Conservation (phyloP, 2,113 vertebrate species). For the Octodon degus region DNA sequence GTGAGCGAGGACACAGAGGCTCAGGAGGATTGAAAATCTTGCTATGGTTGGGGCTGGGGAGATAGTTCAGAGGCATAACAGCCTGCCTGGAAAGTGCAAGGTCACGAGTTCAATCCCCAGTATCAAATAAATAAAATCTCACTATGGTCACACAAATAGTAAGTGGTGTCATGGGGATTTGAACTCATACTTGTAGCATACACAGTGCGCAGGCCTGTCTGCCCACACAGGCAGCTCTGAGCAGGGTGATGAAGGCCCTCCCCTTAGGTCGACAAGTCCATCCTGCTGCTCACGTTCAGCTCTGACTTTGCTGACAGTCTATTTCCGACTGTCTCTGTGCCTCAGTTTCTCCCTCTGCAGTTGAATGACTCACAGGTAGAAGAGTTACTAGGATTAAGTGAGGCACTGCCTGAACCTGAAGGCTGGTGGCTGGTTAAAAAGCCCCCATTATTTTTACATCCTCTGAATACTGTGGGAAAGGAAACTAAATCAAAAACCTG, state of each 20-base stretch:
- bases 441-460: neutral
- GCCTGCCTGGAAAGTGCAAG: no score
- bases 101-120: no score
- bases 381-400: neutral
- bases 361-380: neutral
- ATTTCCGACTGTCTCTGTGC: neutral
- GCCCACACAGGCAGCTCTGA: neutral
- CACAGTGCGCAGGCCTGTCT: neutral
- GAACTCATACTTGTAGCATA: neutral
- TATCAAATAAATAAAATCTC: neutral
- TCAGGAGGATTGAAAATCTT: neutral
- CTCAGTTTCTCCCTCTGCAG: neutral
- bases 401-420: neutral
- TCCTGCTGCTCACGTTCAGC: neutral
- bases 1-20: neutral
- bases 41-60: neutral
- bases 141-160: neutral
- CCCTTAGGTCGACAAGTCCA: neutral
- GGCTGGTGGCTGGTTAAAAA: neutral
- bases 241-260: no score
- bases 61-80: no score
- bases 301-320: neutral
- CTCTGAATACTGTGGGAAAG: neutral
- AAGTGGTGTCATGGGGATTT: neutral
- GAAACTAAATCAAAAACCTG: slow-evolving; percentile 59